Evolutionary conservation across 2,888 invertebrate species (phyloP).

Genomic region (Aricia artaxerxes): DNA sequence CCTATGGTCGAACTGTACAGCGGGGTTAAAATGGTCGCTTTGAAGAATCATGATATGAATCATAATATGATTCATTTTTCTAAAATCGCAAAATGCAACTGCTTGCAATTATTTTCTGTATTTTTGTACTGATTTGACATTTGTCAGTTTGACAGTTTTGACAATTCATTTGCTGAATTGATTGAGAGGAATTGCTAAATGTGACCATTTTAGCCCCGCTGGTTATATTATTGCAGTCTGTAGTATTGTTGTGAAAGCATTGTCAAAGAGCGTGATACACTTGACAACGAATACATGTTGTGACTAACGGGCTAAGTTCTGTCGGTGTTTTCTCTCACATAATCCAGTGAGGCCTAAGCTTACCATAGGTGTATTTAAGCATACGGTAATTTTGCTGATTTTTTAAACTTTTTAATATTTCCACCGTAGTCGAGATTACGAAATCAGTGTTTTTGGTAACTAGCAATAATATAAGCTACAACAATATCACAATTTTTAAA

Average conservation of each 20-base stretch:
- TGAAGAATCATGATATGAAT: too few relatives aligned
- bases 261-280: conserved; percentile 35
- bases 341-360: conserved; percentile 28
- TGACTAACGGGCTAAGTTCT: conserved; percentile 53
- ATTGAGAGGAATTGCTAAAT: too few relatives aligned
- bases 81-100: too few relatives aligned
- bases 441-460: neutral
- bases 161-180: too few relatives aligned
- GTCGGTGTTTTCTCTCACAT: neutral
- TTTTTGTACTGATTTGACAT: too few relatives aligned
- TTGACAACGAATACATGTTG: conserved; percentile 68
- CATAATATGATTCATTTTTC: too few relatives aligned
- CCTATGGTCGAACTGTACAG: too few relatives aligned
- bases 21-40: too few relatives aligned
- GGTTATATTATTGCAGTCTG: neutral
- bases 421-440: neutral
- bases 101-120: too few relatives aligned
- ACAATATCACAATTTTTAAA: neutral
- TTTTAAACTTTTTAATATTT: neutral
- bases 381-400: neutral
- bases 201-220: too few relatives aligned
- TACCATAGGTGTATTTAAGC: neutral
- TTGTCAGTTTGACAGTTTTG: too few relatives aligned
- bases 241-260: neutral
- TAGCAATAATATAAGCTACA: conserved; percentile 15